Evolutionary conservation across 2,797 vertebrate genomes (phyloP).

Genomic region (Lates japonicus): DNA sequence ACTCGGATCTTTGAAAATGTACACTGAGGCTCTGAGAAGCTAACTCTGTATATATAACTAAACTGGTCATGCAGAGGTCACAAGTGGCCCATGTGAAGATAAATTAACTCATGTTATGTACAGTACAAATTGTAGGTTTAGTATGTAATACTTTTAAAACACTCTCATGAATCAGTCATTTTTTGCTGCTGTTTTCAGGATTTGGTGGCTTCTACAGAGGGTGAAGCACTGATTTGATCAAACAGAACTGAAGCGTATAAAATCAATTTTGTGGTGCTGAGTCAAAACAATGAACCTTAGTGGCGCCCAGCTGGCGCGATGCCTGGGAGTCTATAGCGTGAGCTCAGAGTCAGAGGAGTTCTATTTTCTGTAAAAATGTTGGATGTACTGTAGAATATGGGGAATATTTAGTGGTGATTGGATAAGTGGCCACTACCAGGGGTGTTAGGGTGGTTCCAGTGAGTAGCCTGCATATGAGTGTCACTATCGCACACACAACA

Average conservation of each 20-base stretch:
- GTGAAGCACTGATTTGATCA: not conserved
- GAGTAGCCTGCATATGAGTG: not conserved
- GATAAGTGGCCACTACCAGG: constrained; percentile 61
- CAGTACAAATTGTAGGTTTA: not conserved
- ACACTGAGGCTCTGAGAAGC: constrained; percentile 3
- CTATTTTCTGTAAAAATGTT: not conserved
- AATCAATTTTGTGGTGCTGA: not conserved
- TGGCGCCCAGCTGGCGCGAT: not conserved
- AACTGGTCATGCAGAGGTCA: not conserved
- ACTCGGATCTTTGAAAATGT: constrained; percentile 42
- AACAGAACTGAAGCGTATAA: not conserved
- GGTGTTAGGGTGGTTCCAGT: constrained; percentile 58
- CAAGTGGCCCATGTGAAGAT: not conserved
- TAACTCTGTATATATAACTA: constrained; percentile 12
- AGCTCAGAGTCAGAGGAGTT: not conserved
- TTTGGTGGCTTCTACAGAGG: not conserved
- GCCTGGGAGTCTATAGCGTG: too few relatives aligned
- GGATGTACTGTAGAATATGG: not conserved
- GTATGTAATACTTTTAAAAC: not conserved
- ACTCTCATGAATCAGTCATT: not conserved
- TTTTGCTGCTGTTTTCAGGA: not conserved
- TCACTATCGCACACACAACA: not conserved
- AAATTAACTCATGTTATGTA: not conserved
- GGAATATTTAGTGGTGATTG: constrained; percentile 8
- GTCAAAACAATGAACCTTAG: not conserved